phyloP scores from a whole-genome alignment of 2,888 invertebrate genomes.

The Lapara coniferarum region DNA sequence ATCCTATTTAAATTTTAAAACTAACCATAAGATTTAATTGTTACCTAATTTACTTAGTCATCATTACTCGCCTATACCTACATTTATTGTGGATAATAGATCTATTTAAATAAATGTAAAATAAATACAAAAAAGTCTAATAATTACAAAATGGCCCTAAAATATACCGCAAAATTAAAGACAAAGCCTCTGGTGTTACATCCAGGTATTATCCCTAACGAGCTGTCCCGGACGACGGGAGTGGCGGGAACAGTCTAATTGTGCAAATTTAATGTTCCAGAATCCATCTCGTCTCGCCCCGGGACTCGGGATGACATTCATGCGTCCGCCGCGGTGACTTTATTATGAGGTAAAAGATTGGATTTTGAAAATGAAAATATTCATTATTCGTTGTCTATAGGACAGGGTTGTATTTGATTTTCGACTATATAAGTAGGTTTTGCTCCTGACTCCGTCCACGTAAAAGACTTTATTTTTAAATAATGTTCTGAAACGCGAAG shows the following conservation, averaged over 20 bases:
- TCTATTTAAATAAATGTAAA: too few species aligned
- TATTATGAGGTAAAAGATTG: not conserved
- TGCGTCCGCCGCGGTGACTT: not conserved
- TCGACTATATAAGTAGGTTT: not conserved
- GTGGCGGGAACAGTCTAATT: not conserved
- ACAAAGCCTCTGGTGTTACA: not conserved
- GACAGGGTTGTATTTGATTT: not conserved
- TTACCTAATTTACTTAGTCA: too few species aligned
- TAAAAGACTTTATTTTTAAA: too few species aligned
- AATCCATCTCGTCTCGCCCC: not conserved
- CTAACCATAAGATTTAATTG: too few species aligned
- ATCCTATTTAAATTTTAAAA: too few species aligned
- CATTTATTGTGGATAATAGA: too few species aligned
- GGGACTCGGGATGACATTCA: not conserved
- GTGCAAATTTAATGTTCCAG: slow-evolving; percentile 17
- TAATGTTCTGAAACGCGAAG: too few species aligned
- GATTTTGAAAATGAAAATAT: slow-evolving; percentile 2
- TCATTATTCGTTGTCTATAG: not conserved
- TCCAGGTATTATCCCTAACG: not conserved
- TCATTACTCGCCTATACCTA: too few species aligned
- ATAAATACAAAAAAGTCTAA: too few species aligned
- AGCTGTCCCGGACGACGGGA: not conserved
- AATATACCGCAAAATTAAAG: too few species aligned
- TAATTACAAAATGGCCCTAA: too few species aligned
- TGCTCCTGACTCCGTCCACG: too few species aligned